A percentile compares a stretch with the other conserved stretches of the same genome.
phyloP scores from a whole-genome alignment of 2,797 vertebrate species.

The Bovichtus variegatus region DNA sequence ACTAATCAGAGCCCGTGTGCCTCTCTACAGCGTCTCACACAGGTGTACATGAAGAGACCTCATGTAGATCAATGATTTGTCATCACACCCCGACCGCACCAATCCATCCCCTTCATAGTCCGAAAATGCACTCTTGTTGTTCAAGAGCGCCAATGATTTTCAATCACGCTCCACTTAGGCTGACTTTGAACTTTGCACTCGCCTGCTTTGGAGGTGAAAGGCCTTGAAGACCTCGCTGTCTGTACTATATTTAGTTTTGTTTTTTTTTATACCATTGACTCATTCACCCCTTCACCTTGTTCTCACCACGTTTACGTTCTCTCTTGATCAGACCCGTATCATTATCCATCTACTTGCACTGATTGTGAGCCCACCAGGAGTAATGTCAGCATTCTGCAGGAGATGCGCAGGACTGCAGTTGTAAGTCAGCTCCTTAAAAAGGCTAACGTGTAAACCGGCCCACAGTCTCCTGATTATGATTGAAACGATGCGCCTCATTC shows the following conservation, averaged over 20 bases:
- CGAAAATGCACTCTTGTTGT: conserved; percentile 48
- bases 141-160: conserved; percentile 69
- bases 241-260: conserved; percentile 69
- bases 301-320: conserved; percentile 52
- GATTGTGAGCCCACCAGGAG: conserved; percentile 68
- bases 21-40: conserved; percentile 29
- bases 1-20: conserved; percentile 35
- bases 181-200: conserved; percentile 85
- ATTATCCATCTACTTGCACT: conserved; percentile 72
- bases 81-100: conserved; percentile 21
- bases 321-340: conserved; percentile 54
- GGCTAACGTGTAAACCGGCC: conserved; percentile 52
- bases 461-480: conserved; percentile 72
- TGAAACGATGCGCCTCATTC: conserved; percentile 67
- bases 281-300: conserved; percentile 73
- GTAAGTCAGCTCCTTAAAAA: conserved; percentile 69
- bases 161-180: conserved; percentile 72
- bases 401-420: conserved; percentile 68
- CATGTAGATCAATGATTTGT: conserved; percentile 60
- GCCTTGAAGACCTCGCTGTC: conserved; percentile 62
- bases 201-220: conserved; percentile 59
- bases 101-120: conserved; percentile 12
- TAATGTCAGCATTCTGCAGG: conserved; percentile 77
- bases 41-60: conserved; percentile 35
- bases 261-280: conserved; percentile 75